A percentile compares a stretch with the other conserved stretches of the same genome.
Conservation (phyloP, 2,888 invertebrate species). For the Drosophila stalkeri region DNA sequence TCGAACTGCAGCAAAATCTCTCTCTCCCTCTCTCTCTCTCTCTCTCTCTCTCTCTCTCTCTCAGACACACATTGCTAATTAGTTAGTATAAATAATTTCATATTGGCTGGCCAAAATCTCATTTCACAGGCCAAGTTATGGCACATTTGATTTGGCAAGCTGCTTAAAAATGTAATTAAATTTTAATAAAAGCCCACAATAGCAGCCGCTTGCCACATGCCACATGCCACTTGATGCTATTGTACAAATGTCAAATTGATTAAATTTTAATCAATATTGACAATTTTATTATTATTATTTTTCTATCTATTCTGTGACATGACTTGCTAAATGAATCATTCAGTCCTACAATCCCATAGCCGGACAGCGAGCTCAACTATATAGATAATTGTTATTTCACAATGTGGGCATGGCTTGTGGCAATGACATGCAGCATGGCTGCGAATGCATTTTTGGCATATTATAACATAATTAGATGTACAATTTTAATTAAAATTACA, state of each 20-base stretch:
- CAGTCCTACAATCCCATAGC: constrained; percentile 30
- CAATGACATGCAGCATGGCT: neutral
- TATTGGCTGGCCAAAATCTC: constrained; percentile 24
- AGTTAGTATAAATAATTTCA: constrained; percentile 30
- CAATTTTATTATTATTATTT: constrained; percentile 22
- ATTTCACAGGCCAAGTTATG: neutral
- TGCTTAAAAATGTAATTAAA: constrained; percentile 43
- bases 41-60: neutral
- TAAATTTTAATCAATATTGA: constrained; percentile 48
- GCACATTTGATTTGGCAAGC: constrained; percentile 1
- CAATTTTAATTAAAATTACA: constrained; percentile 75
- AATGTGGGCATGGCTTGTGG: constrained; percentile 12
- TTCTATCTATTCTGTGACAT: constrained; percentile 18
- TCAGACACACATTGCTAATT: constrained; percentile 36
- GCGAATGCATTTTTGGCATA: constrained; percentile 34
- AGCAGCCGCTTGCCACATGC: constrained; percentile 6
- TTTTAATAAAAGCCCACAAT: constrained; percentile 39
- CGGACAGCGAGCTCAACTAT: neutral
- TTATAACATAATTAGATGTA: constrained; percentile 65
- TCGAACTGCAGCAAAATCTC: constrained; percentile 5
- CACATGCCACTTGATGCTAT: constrained; percentile 12
- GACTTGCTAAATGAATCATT: constrained; percentile 30
- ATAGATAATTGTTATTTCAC: neutral
- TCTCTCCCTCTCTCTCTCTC: neutral
- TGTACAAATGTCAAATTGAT: constrained; percentile 47